Conservation (phyloP, 2,113 vertebrate species). For the Brachypodius melanocephalos region DNA sequence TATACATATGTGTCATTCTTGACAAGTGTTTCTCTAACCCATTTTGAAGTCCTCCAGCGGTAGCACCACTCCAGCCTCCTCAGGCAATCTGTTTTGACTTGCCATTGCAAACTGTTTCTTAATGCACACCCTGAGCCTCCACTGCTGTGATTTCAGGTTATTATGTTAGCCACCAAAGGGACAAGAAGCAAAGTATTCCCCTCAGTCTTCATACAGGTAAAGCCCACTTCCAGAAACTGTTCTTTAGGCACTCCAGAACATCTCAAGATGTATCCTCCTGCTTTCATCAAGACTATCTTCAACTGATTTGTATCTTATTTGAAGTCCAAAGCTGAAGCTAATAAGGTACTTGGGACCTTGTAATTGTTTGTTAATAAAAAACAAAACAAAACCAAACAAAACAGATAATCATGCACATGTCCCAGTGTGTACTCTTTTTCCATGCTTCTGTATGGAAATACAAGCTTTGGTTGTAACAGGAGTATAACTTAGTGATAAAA, state of each 20-base stretch:
- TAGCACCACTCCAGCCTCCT: neutral
- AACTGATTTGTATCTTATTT: neutral
- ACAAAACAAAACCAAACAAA: too few species aligned
- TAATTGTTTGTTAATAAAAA: neutral
- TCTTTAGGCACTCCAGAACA: neutral
- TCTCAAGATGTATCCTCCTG: neutral
- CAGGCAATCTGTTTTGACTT: slow-evolving; percentile 29
- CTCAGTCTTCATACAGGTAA: neutral
- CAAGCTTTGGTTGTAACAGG: neutral
- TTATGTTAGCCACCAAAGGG: neutral
- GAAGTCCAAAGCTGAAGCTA: neutral
- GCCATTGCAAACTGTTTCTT: neutral
- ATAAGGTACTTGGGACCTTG: neutral
- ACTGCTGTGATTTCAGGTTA: neutral
- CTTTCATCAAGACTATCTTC: neutral
- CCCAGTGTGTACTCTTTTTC: neutral
- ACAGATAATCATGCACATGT: neutral
- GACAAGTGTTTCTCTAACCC: slow-evolving; percentile 3
- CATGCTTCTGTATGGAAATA: neutral
- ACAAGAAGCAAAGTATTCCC: neutral
- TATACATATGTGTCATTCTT: neutral
- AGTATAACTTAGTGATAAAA: neutral
- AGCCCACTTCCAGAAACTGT: neutral
- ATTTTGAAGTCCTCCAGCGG: neutral
- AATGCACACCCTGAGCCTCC: neutral